A percentile compares a stretch with the other conserved stretches of the same genome.
These are phyloP conservation scores for Cossypha caffra DNA, from an alignment of 2,797 vertebrate genomes.

Conservation along the genomic window DNA sequence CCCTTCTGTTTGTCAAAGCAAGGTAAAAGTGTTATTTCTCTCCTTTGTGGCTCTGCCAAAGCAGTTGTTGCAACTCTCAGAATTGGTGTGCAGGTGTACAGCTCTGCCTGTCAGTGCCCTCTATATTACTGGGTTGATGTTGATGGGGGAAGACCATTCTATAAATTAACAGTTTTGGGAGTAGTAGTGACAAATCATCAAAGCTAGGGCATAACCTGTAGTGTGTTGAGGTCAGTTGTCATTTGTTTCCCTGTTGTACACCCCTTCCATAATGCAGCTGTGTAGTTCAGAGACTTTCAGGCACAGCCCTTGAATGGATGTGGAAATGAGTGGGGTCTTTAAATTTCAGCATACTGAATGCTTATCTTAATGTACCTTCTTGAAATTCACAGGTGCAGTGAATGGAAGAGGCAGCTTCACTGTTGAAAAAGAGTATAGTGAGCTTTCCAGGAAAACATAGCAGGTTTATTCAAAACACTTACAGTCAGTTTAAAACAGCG, in stretches of 20 bases:
- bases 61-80: background rate
- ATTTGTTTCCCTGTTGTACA: background rate
- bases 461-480: background rate
- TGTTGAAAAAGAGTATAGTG: background rate
- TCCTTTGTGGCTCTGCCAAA: background rate
- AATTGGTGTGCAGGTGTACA: rapidly evolving
- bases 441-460: background rate
- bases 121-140: background rate
- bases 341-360: background rate
- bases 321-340: background rate
- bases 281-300: background rate
- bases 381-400: background rate
- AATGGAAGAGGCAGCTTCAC: background rate
- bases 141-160: background rate
- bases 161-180: background rate
- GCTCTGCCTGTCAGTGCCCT: rapidly evolving
- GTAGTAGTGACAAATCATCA: background rate
- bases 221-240: background rate
- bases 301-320: background rate
- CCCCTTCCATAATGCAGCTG: background rate
- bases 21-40: background rate
- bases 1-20: background rate
- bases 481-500: background rate
- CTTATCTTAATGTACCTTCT: background rate
- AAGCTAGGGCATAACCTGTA: rapidly evolving